Evolutionary conservation across 1,140 invertebrate species (phyloP).

Genomic region (Papilio machaon): DNA sequence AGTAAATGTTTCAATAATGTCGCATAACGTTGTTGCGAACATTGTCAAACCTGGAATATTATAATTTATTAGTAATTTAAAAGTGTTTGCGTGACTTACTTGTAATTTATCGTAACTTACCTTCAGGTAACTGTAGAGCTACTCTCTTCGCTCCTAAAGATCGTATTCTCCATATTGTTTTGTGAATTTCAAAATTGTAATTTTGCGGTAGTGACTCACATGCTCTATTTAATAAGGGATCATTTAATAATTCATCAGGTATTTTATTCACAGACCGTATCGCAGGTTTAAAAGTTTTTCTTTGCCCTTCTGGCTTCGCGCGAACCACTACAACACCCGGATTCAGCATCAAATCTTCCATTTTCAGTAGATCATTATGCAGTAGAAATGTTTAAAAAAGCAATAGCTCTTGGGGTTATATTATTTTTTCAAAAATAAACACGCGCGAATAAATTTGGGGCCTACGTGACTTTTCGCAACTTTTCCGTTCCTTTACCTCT

Average conservation of each 20-base stretch:
- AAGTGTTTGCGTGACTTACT: neutral
- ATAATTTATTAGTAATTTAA: slow-evolving; percentile 31
- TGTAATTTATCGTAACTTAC: slow-evolving; percentile 58
- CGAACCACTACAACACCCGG: slow-evolving; percentile 85
- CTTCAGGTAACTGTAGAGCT: slow-evolving; percentile 99
- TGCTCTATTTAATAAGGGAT: slow-evolving; percentile 89
- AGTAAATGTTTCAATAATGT: slow-evolving; percentile 97
- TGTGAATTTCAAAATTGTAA: slow-evolving; percentile 99
- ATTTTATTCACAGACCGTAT: slow-evolving; percentile 89
- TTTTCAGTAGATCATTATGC: slow-evolving; percentile 52
- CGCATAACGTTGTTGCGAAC: slow-evolving; percentile 96
- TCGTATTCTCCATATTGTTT: slow-evolving; percentile 98
- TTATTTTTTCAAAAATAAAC: slow-evolving; percentile 67
- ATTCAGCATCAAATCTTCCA: slow-evolving; percentile 64
- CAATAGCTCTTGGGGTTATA: slow-evolving; percentile 45
- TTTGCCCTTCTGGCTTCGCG: slow-evolving; percentile 89
- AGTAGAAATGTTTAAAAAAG: slow-evolving; percentile 23
- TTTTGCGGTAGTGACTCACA: slow-evolving; percentile 92
- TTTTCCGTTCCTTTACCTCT: slow-evolving; percentile 48
- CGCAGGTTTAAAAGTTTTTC: slow-evolving; percentile 89
- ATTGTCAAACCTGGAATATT: slow-evolving; percentile 85
- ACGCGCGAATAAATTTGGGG: slow-evolving; percentile 62
- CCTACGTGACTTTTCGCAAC: slow-evolving; percentile 76
- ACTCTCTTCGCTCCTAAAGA: slow-evolving; percentile 92
- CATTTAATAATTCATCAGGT: slow-evolving; percentile 91